Evolutionary conservation across 2,797 vertebrate species (phyloP).

Genomic region (Pipistrellus pipistrellus): DNA sequence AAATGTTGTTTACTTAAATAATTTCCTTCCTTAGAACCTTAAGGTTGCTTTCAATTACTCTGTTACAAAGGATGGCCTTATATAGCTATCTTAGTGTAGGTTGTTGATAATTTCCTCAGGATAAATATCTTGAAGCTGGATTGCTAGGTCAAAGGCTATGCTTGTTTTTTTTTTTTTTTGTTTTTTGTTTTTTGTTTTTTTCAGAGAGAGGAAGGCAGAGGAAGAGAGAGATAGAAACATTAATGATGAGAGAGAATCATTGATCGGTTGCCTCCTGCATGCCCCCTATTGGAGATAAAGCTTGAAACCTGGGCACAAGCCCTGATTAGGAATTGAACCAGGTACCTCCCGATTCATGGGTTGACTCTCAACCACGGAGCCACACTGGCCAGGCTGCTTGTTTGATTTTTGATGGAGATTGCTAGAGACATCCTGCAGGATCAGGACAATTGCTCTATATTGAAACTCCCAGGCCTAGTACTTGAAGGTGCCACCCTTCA

Average conservation of each 20-base stretch:
- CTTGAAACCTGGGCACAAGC: no score
- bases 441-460: background rate
- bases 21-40: background rate
- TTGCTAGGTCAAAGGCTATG: slow-evolving; percentile 25
- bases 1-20: slow-evolving; percentile 48
- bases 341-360: no score
- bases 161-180: no score
- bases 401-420: background rate
- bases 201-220: no score
- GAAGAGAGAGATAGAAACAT: no score
- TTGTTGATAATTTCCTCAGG: background rate
- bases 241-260: no score
- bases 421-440: background rate
- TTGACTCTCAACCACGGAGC: no score
- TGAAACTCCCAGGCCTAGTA: background rate
- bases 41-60: slow-evolving; percentile 40
- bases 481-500: background rate
- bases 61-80: background rate
- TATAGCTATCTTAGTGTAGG: background rate
- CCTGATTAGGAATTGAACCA: no score
- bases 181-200: no score
- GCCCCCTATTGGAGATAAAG: no score
- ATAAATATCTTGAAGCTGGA: slow-evolving; percentile 36
- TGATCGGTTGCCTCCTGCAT: no score
- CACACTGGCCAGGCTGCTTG: no score